Base-by-base conservation (phyloP, 2,888 invertebrate species). In the Clostera curtula region DNA sequence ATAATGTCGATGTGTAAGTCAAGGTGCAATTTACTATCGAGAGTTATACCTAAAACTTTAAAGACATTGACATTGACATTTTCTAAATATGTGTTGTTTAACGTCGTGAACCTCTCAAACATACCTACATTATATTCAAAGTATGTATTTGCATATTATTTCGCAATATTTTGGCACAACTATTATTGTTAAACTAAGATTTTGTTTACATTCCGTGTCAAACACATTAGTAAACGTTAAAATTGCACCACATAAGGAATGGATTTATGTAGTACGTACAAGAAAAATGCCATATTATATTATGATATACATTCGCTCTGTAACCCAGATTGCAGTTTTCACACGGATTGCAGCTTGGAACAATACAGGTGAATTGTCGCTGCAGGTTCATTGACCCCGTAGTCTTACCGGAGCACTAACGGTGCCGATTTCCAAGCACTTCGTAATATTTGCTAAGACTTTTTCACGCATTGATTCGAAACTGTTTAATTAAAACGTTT, bases 331-430 rank as follows among this genome's bases (percentile, higher is more conserved):
- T 57, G 59, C 48, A 51, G 45, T 67, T 67, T 75, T 79, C 79
- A 73, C 80, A 82, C 75, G 70, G 63, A 59, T 67, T 67, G 72
- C 67, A 64, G 55, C 63, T 52, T 56, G 49, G 42, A 67, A 72
- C 72, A 70, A 69, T 72, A 59, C 64, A 61, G 56, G 56, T 58
- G 39, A 54, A 51, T 46, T 56, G 56, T 54, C 49, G 56, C 53
- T 46, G 46, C 39, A 29, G 59, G 69, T 68, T 69, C 68, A 66
- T 61, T 54, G 61, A 71, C 62, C 67, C 43, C 34, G 40, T 34
- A 46, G 44, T 53, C 50, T 43, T 42, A 46, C 41, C 36, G 44
- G 32, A 43, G 34, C 24, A 35, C 39, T 41, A 40, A 45, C 42
- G 33, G 36, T 40, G 36, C 27, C 36, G 39, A 43, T 41, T 46